Percentiles rank a stretch among this genome's conserved stretches.
Evolutionary conservation across 1,140 invertebrate species (phyloP).

Genomic region (Belonocnema kinseyi): DNA sequence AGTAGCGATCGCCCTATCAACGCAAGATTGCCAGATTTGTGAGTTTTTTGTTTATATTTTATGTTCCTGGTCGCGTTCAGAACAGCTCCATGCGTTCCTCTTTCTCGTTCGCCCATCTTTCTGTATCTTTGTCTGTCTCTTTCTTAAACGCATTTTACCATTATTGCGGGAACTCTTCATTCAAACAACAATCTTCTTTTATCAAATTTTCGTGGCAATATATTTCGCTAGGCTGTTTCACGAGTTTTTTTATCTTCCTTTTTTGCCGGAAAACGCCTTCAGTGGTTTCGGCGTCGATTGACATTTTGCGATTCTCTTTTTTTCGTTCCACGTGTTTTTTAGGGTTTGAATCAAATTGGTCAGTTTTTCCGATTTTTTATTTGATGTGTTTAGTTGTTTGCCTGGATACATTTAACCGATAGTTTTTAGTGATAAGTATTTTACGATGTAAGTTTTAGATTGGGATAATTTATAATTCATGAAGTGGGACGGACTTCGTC

Average conservation of each 20-base stretch:
- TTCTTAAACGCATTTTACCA: constrained; percentile 11
- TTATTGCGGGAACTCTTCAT: constrained; percentile 56
- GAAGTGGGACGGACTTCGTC: no score
- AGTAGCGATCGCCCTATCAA: background rate
- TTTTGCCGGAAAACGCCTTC: background rate
- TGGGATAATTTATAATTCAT: no score
- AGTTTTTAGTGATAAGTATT: no score
- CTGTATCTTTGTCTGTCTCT: constrained; percentile 13
- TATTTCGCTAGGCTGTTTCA: background rate
- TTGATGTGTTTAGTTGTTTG: no score
- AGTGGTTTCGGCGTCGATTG: background rate
- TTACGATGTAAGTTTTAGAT: no score
- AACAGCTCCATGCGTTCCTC: constrained; percentile 46
- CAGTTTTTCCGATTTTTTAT: background rate
- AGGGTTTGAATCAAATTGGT: background rate
- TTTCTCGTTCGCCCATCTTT: constrained; percentile 27
- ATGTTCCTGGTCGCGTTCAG: constrained; percentile 62
- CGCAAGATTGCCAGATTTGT: constrained; percentile 29
- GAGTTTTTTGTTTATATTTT: constrained; percentile 45
- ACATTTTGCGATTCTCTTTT: constrained; percentile 81
- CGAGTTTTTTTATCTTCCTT: background rate
- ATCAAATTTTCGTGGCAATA: constrained; percentile 29
- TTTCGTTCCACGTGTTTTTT: constrained; percentile 83
- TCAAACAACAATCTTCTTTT: constrained; percentile 46
- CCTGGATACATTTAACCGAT: no score